These are phyloP conservation scores for Esox masquinongy DNA, from an alignment of 2,797 vertebrate genomes.

Conservation along the genomic window DNA sequence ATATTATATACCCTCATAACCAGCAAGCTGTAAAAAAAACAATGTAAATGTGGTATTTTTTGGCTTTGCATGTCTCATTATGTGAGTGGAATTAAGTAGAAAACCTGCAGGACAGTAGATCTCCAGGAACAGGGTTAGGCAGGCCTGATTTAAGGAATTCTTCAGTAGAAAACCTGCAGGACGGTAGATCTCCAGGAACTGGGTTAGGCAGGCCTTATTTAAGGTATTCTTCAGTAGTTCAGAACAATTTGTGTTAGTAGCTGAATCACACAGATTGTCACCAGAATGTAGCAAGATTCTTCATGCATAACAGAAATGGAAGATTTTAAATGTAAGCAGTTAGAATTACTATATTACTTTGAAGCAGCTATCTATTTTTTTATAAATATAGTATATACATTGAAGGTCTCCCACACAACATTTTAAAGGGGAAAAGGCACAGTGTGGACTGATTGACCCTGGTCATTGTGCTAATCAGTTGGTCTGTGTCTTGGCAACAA, in stretches of 20 bases:
- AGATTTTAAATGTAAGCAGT: background rate
- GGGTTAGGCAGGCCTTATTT: background rate
- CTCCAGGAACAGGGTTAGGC: too few relatives aligned
- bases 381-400: conserved; percentile 10
- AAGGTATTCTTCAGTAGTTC: background rate
- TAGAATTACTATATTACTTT: background rate
- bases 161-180: too few relatives aligned
- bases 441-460: conserved; percentile 55
- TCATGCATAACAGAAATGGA: too few relatives aligned
- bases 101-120: too few relatives aligned
- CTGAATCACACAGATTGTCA: background rate
- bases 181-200: too few relatives aligned
- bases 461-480: conserved; percentile 43
- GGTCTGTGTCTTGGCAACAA: conserved; percentile 74
- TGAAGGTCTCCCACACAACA: too few relatives aligned
- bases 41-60: background rate
- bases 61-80: background rate
- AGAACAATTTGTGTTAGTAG: background rate
- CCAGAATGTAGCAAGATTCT: background rate
- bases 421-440: conserved; percentile 54
- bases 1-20: background rate
- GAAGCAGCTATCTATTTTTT: conserved; percentile 21
- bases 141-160: background rate
- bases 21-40: background rate
- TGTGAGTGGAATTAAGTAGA: background rate